Percentiles rank a stretch among this genome's conserved stretches.
Conservation (phyloP, 2,888 invertebrate species). For the Calliscelio sp. region DNA sequence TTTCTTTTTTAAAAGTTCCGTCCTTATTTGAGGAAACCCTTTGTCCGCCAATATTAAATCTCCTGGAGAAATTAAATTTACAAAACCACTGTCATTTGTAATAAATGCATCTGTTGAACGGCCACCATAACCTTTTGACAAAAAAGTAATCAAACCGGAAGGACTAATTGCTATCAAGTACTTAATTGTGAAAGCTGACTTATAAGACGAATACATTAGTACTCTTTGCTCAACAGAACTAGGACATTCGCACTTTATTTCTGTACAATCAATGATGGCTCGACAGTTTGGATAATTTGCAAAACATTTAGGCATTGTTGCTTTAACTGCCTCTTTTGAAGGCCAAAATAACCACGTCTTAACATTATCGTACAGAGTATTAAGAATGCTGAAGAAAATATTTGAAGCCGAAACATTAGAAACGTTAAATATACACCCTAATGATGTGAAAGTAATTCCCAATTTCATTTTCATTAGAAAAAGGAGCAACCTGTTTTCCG, state of each 20-base stretch:
- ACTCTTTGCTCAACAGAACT: too few relatives aligned
- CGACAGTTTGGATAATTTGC: constrained; percentile 64
- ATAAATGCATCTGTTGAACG: constrained; percentile 75
- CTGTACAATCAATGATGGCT: constrained; percentile 68
- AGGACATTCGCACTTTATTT: too few relatives aligned
- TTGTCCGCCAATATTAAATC: constrained; percentile 59
- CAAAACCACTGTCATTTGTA: constrained; percentile 74
- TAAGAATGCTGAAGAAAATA: constrained; percentile 62
- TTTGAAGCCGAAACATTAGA: constrained; percentile 40
- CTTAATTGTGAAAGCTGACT: constrained; percentile 70
- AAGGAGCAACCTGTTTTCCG: constrained; percentile 23
- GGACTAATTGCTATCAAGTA: constrained; percentile 73
- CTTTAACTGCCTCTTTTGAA: constrained; percentile 65
- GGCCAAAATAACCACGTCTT: constrained; percentile 74
- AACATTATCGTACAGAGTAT: constrained; percentile 58
- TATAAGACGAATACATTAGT: too few relatives aligned
- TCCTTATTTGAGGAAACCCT: constrained; percentile 38
- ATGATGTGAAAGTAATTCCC: constrained; percentile 12
- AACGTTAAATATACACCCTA: constrained; percentile 61
- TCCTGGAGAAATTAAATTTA: constrained; percentile 73
- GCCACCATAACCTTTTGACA: constrained; percentile 77
- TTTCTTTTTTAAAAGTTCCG: constrained; percentile 35
- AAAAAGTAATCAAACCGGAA: constrained; percentile 73
- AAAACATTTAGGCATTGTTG: constrained; percentile 62
- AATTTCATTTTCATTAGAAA: constrained; percentile 54